Evolutionary conservation across 2,797 vertebrate genomes (phyloP), one percentile per base, ranked within the genome.

Genomic region (Arrhamphus sclerolepis): DNA sequence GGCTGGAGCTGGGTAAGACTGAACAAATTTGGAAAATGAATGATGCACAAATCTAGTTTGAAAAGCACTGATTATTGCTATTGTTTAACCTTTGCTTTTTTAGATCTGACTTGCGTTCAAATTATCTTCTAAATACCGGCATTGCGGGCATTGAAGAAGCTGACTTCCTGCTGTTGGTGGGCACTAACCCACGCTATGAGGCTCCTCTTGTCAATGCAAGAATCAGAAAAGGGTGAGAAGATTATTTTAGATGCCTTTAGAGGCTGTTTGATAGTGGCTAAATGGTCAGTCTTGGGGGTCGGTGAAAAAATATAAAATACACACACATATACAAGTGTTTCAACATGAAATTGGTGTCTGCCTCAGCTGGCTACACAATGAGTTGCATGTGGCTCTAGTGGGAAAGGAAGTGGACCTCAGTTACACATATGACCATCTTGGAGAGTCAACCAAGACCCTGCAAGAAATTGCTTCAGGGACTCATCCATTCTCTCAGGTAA

Each of bases 281-380:
- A 48, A 4, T 10, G 26, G 14, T 43, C 51, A 28, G 47, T 42
- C 1, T 46, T n/a, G 46, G n/a, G 6, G 13, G 38, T 61, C 2
- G 42, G 14, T 19, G 47, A 22, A 43, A 43, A 19, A 11, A n/a
- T n/a, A n/a, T n/a, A 44, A 0, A 21, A 44, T 19, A 21, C 18
- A 9, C 2, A 19, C 2, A 7, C 3, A 8, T 3, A 2, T 40
- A 47, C 18, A 3, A 14, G 39, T 31, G 2, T 28, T 48, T 70
- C 43, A 41, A 40, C 39, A 13, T 21, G 7, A 46, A n/a, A n/a
- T 13, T 38, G 34, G 3, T 38, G 13, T 38, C 51, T 87, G 1
- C 72, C 87, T 88, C 79, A 97, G 95, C 78, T 96, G 96, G 96
- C 94, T 96, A 80, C 95, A 97, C 80, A 97, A 95, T 79, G 95